phyloP scores from a whole-genome alignment of 2,888 invertebrate genomes.

The Lithodes maja region DNA sequence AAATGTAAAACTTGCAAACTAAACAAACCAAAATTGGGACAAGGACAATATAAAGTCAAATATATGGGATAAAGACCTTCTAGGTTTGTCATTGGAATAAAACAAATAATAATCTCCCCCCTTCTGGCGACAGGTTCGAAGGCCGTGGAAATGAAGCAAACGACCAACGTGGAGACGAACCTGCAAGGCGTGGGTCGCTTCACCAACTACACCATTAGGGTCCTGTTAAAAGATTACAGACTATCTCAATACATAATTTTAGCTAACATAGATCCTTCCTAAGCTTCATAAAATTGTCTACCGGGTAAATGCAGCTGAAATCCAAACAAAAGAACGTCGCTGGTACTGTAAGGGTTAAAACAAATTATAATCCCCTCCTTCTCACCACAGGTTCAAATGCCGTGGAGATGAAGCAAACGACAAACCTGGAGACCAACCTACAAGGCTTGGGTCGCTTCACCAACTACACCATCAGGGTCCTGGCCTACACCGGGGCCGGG shows the following conservation, averaged over 20 bases:
- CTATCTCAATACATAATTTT: too few species aligned
- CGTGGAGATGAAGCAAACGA: conserved; percentile 90
- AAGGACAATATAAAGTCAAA: too few species aligned
- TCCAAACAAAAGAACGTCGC: too few species aligned
- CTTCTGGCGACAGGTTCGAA: conserved; percentile 49
- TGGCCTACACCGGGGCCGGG: conserved; percentile 95
- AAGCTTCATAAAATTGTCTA: too few species aligned
- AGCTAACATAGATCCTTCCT: too few species aligned
- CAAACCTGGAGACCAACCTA: conserved; percentile 91
- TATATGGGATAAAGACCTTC: too few species aligned
- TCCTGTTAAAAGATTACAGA: conserved; percentile 76
- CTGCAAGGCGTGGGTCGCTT: conserved; percentile 93
- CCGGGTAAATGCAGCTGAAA: too few species aligned
- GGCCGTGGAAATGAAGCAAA: conserved; percentile 87
- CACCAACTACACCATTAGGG: conserved; percentile 98
- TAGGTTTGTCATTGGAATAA: too few species aligned
- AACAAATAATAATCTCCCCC: too few species aligned
- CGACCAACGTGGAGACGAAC: conserved; percentile 92
- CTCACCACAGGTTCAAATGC: conserved; percentile 51
- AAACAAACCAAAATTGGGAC: too few species aligned
- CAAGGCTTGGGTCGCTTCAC: conserved; percentile 95
- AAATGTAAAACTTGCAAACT: too few species aligned
- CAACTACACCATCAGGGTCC: conserved; percentile 96
- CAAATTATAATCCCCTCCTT: not conserved
- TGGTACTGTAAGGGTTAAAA: too few species aligned